Evolutionary conservation across 2,113 vertebrate species (phyloP).

Genomic region (Myanophis thanlyinensis): DNA sequence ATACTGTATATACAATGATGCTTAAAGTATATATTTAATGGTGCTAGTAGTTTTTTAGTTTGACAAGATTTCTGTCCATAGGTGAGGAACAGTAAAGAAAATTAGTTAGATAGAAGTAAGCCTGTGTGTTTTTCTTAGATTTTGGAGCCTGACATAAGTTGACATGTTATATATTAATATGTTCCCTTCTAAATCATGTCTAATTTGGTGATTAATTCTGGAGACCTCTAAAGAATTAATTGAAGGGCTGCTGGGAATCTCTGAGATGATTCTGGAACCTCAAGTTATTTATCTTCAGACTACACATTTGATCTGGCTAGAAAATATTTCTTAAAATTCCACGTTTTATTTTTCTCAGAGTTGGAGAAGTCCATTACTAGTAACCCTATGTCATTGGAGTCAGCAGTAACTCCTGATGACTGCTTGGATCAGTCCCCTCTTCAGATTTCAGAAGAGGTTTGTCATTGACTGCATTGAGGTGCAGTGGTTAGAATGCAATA

Average conservation of each 20-base stretch:
- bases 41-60: background rate
- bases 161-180: background rate
- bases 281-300: background rate
- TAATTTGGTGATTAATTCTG: background rate
- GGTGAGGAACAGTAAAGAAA: background rate
- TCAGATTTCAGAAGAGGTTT: background rate
- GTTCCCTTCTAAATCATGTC: background rate
- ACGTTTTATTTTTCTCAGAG: background rate
- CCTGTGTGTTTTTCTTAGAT: background rate
- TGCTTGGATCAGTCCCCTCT: background rate
- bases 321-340: background rate
- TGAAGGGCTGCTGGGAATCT: background rate
- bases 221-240: background rate
- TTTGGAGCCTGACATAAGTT: background rate
- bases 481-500: no score
- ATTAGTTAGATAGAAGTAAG: background rate
- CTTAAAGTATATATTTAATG: background rate
- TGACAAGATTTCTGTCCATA: background rate
- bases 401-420: background rate
- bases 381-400: background rate
- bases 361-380: background rate
- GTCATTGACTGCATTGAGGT: background rate
- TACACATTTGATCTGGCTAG: background rate
- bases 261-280: background rate
- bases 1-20: no score